These are phyloP conservation scores for Drosophila ochracea DNA, from an alignment of 2,888 invertebrate species.

Conservation along the genomic window DNA sequence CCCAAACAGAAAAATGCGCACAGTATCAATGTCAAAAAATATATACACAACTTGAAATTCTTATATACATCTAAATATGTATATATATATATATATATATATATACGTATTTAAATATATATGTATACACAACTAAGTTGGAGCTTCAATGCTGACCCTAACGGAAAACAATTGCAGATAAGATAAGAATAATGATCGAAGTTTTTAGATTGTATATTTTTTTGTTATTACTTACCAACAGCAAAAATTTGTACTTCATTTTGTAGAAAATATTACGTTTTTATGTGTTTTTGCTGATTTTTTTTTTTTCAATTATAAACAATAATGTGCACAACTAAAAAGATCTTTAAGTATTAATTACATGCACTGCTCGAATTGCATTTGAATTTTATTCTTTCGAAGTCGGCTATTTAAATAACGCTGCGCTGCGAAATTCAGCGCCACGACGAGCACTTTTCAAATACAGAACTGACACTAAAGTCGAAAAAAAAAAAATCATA, in stretches of 20 bases:
- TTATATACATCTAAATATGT: neutral
- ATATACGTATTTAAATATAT: neutral
- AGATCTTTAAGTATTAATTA: constrained; percentile 32
- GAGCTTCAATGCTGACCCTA: constrained; percentile 41
- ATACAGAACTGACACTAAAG: constrained; percentile 49
- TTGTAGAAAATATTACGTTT: constrained; percentile 17
- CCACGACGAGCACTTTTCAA: constrained; percentile 30
- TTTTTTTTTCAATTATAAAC: constrained; percentile 10
- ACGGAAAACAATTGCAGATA: constrained; percentile 55
- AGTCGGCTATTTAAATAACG: constrained; percentile 17
- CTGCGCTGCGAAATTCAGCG: constrained; percentile 14
- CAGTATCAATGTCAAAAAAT: neutral
- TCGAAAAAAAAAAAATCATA: constrained; percentile 12
- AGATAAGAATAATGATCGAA: constrained; percentile 61
- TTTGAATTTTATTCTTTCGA: constrained; percentile 9
- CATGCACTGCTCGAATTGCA: constrained; percentile 17
- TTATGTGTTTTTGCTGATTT: constrained; percentile 8
- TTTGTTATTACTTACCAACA: constrained; percentile 71
- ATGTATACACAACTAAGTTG: constrained; percentile 1
- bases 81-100: neutral
- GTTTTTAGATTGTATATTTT: constrained; percentile 29
- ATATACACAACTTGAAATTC: neutral
- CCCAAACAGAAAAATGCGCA: constrained; percentile 13
- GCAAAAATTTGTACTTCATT: constrained; percentile 68
- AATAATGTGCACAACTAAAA: constrained; percentile 32